These are phyloP conservation scores for Cheumatopsyche charites DNA, from an alignment of 1,140 invertebrate species.

Conservation along the genomic window DNA sequence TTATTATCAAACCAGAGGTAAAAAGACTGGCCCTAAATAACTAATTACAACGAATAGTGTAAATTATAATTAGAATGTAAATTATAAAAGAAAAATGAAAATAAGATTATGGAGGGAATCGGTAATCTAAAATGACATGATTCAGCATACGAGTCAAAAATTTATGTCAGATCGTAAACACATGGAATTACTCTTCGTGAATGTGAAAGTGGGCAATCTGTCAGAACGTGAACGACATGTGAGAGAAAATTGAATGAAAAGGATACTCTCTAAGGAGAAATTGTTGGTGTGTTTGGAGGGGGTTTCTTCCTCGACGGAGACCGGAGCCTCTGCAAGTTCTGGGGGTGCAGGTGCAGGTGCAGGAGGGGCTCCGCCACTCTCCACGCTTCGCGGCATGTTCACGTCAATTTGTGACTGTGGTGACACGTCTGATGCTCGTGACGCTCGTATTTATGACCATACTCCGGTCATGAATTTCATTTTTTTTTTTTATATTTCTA, in stretches of 20 bases:
- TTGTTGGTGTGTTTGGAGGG: slow-evolving; percentile 39
- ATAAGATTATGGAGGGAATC: no score
- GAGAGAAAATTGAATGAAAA: background rate
- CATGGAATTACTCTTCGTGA: no score
- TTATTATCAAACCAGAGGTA: no score
- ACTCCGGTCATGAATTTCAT: background rate
- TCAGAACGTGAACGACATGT: no score
- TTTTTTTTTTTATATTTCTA: slow-evolving; percentile 9
- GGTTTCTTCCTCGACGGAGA: slow-evolving; percentile 38
- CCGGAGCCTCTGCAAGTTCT: background rate
- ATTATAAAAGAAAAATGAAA: no score
- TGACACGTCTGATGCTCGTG: background rate
- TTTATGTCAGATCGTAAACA: no score
- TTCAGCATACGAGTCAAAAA: no score
- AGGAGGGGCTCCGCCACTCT: background rate
- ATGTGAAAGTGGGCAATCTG: no score
- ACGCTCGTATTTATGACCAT: background rate
- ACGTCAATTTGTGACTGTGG: background rate
- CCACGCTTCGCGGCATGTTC: background rate
- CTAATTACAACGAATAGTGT: no score
- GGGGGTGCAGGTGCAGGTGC: background rate
- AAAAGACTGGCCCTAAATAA: no score
- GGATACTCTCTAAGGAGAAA: slow-evolving; percentile 54
- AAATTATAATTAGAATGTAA: no score
- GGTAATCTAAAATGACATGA: no score